Evolutionary conservation across 2,888 invertebrate genomes (phyloP).

Genomic region (Alviniconcha strummeri): DNA sequence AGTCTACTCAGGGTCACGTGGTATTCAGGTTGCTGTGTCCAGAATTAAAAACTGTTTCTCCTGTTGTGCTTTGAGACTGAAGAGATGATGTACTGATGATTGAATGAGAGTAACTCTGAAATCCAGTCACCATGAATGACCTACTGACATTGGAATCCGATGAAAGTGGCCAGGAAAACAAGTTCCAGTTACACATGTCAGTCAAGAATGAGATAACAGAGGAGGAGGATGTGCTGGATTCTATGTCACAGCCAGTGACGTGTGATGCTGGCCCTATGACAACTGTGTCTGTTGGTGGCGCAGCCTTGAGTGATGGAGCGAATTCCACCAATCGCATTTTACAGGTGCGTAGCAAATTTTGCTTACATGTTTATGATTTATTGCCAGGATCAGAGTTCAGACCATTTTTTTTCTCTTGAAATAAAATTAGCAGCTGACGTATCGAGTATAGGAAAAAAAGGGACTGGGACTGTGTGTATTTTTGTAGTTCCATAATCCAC

Average conservation of each 20-base stretch:
- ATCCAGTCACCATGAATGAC: not conserved
- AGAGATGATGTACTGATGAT: too few species aligned
- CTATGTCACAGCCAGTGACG: not conserved
- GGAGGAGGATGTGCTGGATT: slow-evolving; percentile 2
- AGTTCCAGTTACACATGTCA: not conserved
- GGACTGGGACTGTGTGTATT: not conserved
- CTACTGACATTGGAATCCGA: slow-evolving; percentile 1
- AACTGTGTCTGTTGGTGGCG: not conserved
- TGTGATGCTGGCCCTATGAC: not conserved
- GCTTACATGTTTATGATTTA: not conserved
- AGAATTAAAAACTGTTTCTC: too few species aligned
- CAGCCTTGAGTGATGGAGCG: not conserved
- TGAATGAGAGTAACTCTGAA: too few species aligned
- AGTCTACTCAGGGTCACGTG: too few species aligned
- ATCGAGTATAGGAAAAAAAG: too few species aligned
- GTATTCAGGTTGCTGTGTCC: too few species aligned
- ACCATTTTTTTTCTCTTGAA: too few species aligned
- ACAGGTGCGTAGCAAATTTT: not conserved
- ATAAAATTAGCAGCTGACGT: not conserved
- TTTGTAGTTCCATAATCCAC: not conserved
- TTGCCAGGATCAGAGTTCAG: not conserved
- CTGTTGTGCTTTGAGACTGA: too few species aligned
- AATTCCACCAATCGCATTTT: not conserved
- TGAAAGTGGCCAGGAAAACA: not conserved
- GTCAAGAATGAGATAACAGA: not conserved